Percentiles rank a stretch among this genome's conserved stretches.
phyloP scores from a whole-genome alignment of 2,113 vertebrate species.

The Serilophus lunatus region DNA sequence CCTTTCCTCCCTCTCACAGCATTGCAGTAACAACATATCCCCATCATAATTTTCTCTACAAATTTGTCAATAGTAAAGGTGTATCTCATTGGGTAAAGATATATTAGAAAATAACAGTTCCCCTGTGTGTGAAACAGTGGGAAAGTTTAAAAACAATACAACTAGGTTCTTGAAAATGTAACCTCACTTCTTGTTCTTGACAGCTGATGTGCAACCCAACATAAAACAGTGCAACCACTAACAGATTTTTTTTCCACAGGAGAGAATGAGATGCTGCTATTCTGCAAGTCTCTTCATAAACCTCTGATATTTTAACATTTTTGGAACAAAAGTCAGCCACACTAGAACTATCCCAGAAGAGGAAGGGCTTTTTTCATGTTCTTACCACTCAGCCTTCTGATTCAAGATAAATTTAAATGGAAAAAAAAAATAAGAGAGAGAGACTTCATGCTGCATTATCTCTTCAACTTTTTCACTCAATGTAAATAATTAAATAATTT shows the following conservation, averaged over 20 bases:
- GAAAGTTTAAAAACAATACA: background rate
- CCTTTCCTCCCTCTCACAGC: background rate
- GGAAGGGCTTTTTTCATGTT: background rate
- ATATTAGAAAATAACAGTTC: background rate
- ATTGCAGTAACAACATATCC: background rate
- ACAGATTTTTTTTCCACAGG: background rate
- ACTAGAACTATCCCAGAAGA: background rate
- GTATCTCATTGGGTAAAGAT: background rate
- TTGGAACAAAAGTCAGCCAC: background rate
- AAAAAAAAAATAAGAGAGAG: background rate
- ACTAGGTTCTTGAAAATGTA: background rate
- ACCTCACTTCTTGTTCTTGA: background rate
- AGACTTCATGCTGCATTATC: background rate
- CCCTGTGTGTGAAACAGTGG: background rate
- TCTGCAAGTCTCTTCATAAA: background rate
- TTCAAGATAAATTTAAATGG: background rate
- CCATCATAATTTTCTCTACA: background rate
- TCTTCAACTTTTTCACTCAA: background rate
- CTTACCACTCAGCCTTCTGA: background rate
- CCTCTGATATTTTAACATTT: background rate
- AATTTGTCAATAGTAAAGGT: background rate
- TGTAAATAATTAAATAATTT: background rate
- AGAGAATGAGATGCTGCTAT: background rate
- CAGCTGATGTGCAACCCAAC: background rate
- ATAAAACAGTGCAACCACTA: background rate